Percentiles rank a stretch among this genome's conserved stretches.
Conservation (phyloP, 1,140 invertebrate species). For the Carcinoscorpius rotundicauda region DNA sequence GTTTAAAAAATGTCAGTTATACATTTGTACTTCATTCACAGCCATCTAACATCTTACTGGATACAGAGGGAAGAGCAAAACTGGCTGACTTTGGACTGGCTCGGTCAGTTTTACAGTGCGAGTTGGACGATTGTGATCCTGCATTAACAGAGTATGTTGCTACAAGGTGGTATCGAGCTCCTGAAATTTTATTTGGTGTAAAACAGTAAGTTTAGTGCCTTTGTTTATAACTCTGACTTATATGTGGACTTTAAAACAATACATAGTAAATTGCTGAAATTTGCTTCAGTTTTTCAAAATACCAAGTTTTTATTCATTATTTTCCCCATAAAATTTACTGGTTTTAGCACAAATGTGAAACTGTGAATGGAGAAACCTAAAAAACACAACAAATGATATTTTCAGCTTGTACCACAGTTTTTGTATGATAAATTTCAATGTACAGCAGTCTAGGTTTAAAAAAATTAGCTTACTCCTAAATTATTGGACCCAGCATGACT, state of each 20-base stretch:
- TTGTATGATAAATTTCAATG: too few relatives aligned
- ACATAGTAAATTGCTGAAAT: too few relatives aligned
- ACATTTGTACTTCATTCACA: conserved; percentile 66
- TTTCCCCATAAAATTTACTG: too few relatives aligned
- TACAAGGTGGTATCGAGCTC: conserved; percentile 76
- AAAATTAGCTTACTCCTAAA: too few relatives aligned
- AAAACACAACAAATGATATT: too few relatives aligned
- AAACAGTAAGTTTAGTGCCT: conserved; percentile 73
- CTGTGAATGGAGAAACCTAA: too few relatives aligned
- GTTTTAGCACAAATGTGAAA: too few relatives aligned
- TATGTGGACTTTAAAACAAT: conserved; percentile 29
- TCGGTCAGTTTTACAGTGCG: conserved; percentile 66
- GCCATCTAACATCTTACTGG: conserved; percentile 96
- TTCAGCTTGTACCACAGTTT: too few relatives aligned
- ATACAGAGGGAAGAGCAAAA: conserved; percentile 97
- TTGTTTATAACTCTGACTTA: conserved; percentile 63
- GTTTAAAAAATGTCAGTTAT: conserved; percentile 1
- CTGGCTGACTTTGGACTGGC: conserved; percentile 98
- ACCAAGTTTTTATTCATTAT: too few relatives aligned
- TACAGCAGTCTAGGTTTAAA: too few relatives aligned
- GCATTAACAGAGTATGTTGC: conserved; percentile 98
- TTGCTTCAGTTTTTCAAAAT: too few relatives aligned
- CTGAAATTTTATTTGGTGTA: conserved; percentile 99
- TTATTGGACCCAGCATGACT: too few relatives aligned
- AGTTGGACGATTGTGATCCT: conserved; percentile 41